phyloP scores from a whole-genome alignment of 1,140 invertebrate species.

The Meloidogyne exigua region DNA sequence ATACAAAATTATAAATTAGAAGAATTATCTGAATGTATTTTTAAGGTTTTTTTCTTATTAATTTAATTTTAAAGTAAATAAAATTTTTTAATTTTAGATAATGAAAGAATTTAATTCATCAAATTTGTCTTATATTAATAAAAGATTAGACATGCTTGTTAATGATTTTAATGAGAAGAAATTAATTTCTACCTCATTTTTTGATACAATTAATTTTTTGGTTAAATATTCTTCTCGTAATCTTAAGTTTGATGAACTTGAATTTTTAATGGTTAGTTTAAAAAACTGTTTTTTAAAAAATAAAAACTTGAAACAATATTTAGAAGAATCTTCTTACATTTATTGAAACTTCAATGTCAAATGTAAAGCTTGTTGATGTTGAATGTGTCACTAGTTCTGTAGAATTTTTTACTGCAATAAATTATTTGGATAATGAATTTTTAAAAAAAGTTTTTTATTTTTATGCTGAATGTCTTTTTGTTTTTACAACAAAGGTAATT shows the following conservation, averaged over 20 bases:
- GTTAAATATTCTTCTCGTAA: not conserved
- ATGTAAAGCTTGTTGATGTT: conserved; percentile 8
- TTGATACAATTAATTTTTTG: conserved; percentile 20
- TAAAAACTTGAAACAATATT: not conserved
- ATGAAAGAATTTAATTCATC: not conserved
- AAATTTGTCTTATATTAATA: not conserved
- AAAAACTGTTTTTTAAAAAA: not conserved
- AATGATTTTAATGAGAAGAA: conserved; percentile 16
- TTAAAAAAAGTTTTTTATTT: conserved; percentile 8
- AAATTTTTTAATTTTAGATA: conserved; percentile 19
- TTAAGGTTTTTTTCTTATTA: not conserved
- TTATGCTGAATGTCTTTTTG: conserved; percentile 15
- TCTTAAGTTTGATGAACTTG: not conserved
- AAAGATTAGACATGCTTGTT: conserved; percentile 9
- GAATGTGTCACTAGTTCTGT: conserved; percentile 19
- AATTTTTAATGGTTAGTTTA: conserved; percentile 3
- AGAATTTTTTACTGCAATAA: conserved; percentile 9
- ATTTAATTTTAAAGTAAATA: not conserved
- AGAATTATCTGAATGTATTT: not conserved
- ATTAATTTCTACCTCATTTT: conserved; percentile 13
- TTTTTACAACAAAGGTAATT: conserved; percentile 12
- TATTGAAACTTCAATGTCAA: conserved; percentile 10
- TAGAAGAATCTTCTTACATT: conserved; percentile 6
- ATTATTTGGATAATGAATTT: not conserved
- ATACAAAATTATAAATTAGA: conserved; percentile 9